Base-by-base conservation (phyloP, 2,888 invertebrate genomes). In the Stenodema calcarata region DNA sequence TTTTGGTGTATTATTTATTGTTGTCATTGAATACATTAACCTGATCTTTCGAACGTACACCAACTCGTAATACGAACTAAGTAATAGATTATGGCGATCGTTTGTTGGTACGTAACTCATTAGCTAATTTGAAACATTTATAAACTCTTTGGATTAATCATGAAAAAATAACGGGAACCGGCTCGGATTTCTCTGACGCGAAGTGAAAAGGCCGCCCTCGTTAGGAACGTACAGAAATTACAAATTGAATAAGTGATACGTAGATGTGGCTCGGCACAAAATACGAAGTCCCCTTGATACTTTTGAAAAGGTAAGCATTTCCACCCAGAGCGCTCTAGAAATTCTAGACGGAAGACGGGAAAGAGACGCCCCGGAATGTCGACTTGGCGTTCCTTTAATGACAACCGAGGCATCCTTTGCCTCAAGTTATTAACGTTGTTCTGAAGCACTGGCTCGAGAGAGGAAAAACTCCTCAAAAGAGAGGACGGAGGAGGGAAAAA, bases 381-480 rank as follows among this genome's bases (percentile, higher is more conserved):
- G 73, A 73, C 73, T 73, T 73, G 30, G 73, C 73, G 73, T 73
- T 73, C 35, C 35, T 73, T 35, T 73, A 73, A 73, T 73, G 73
- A 73, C 73, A 73, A 73, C 73, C 73, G 73, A 35, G 73, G 35
- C 16, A 73, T 73, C 73, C 73, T 73, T 73, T 73, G 73, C 73
- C 73, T 73, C 35, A 35, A 73, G 73, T 73, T 73, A 73, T 73
- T 73, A 73, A 73, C 73, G 73, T 73, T n/a, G 73, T 73, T 73
- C 35, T 35, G 62, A 27, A 62, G 35, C 73, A 41, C 16, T 78
- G 78, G 41, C 23, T 44, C 16, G 27, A 78, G 78, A 27, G 28
- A 27, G 41, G 23, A 78, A 78, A 42, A 42, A n/a, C n/a, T n/a
- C 73, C 35, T 41, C 30, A 41, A 75, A 75, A 41, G 73, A 16